Evolutionary conservation across 2,888 invertebrate species (phyloP), one percentile per base, ranked within the genome.

Genomic region (Clunio marinus): DNA sequence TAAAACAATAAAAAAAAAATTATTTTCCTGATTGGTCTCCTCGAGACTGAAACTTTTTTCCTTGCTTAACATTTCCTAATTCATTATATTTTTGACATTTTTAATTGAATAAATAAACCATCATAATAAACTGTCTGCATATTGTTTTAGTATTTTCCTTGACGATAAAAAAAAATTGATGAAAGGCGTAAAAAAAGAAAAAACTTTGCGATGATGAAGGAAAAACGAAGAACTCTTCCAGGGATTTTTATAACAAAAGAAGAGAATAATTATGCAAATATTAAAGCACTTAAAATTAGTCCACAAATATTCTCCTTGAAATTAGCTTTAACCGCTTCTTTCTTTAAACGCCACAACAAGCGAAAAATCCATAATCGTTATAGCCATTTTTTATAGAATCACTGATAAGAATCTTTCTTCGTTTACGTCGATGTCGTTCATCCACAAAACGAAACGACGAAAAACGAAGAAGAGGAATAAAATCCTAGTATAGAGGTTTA

Each of bases 81-180:
- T 35, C 10, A 22, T 37, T 58, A 24, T 22, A 13, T 37, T 60
- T 60, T 22, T 60, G 60, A 60, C 60, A 60, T 60, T 60, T 37
- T 37, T 60, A 60, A 60, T 60, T 60, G 60, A 60, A 60, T 60
- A 60, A 60, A 60, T 60, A 59, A 59, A 58, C 58, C 51, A 51
- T 20, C 25, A 22, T n/a, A n/a, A n/a, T n/a, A n/a, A n/a, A 41
- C n/a, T 15, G 41, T 41, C 41, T 41, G 41, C 41, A 41, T 5
- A 41, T 41, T 41, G n/a, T 20, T 15, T 13, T 10, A 55, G 13
- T 10, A 55, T 55, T 35, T 35, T 17, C 3, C 22, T 22, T 17
- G 22, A 15, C 55, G 17, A 20, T 20, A 55, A 55, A 46, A 8
- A 46, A 15, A 35, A 35, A 35, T 35, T 35, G 7, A 35, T 7